Evolutionary conservation across 1,140 invertebrate genomes (phyloP), one percentile per base, ranked within the genome.

Genomic region (Druon quercuslanigerum): DNA sequence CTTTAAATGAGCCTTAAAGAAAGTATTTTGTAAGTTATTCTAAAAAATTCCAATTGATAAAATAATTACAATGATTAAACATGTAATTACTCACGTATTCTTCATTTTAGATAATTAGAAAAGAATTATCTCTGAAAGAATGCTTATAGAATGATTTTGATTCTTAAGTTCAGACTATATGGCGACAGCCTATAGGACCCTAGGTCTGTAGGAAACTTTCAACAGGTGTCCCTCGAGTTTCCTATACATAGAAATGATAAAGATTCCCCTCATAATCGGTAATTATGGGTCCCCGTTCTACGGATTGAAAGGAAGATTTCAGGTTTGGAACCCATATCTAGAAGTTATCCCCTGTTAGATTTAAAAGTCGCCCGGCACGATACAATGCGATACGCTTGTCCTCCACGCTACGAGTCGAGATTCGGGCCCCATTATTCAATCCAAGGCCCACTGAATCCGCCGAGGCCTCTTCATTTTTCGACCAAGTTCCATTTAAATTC

Each of bases 401-500:
- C 17, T 54, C 52, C 52, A 54, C 16, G 52, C 52, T 19, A 19
- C n/a, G 52, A 54, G 52, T 54, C 52, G 52, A 79, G 75, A 75
- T 79, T 76, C 79, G 77, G 73, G 75, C 60, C 52, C 78, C 74
- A 84, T 81, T 81, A 83, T 83, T 85, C 82, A 83, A 82, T 80
- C 81, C 79, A 33, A 51, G 73, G 77, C 75, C 56, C 79, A 80
- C 51, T 70, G 72, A 78, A 54, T 54, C 14, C n/a, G 9, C 14
- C n/a, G 9, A 80, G 78, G 83, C 76, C 83, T 84, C 82, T 83
- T 85, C 82, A 87, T 86, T 85, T 84, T 84, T 86, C 81, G 77
- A 77, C 76, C 79, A 76, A 84, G 78, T 84, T 84, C 77, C 75
- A 84, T 86, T 87, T 81, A 80, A 84, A 84, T 85, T 82, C 78